Evolutionary conservation across 2,888 invertebrate genomes (phyloP).

Genomic region (Nipponacmea schrenckii): DNA sequence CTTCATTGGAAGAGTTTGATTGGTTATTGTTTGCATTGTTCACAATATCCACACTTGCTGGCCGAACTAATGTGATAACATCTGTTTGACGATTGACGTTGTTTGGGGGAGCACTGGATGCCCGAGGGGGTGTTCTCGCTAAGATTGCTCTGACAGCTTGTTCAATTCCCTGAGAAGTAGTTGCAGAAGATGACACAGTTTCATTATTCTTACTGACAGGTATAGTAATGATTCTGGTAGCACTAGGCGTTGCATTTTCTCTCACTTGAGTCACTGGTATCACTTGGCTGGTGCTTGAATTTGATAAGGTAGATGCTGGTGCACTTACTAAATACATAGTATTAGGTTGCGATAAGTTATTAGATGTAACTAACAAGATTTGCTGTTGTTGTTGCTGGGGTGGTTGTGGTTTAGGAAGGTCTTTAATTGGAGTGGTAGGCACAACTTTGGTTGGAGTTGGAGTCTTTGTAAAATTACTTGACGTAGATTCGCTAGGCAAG

Average conservation of each 20-base stretch:
- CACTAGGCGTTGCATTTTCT: background rate
- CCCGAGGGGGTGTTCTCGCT: conserved; percentile 42
- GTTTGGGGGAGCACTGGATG: conserved; percentile 55
- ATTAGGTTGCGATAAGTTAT: conserved; percentile 12
- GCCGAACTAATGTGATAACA: conserved; percentile 43
- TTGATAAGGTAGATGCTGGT: conserved; percentile 9
- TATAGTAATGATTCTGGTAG: background rate
- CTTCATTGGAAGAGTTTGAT: conserved; percentile 24
- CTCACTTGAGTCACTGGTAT: background rate
- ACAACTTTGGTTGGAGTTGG: conserved; percentile 11
- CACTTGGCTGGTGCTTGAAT: conserved; percentile 2
- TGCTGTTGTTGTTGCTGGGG: conserved; percentile 1
- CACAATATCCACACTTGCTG: conserved; percentile 53
- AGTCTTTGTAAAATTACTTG: conserved; percentile 8
- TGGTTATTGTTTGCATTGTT: conserved; percentile 13
- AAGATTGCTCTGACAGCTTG: conserved; percentile 30
- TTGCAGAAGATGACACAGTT: conserved; percentile 21
- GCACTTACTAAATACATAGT: conserved; percentile 20
- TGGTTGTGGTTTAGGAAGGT: background rate
- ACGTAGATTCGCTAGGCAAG: background rate
- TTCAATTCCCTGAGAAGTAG: conserved; percentile 28
- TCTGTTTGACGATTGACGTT: conserved; percentile 23
- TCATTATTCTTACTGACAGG: conserved; percentile 11
- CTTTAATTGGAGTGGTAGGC: conserved; percentile 13
- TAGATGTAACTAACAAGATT: conserved; percentile 17